These are phyloP conservation scores for Mythimna albipuncta DNA, from an alignment of 2,888 invertebrate genomes.

Conservation along the genomic window DNA sequence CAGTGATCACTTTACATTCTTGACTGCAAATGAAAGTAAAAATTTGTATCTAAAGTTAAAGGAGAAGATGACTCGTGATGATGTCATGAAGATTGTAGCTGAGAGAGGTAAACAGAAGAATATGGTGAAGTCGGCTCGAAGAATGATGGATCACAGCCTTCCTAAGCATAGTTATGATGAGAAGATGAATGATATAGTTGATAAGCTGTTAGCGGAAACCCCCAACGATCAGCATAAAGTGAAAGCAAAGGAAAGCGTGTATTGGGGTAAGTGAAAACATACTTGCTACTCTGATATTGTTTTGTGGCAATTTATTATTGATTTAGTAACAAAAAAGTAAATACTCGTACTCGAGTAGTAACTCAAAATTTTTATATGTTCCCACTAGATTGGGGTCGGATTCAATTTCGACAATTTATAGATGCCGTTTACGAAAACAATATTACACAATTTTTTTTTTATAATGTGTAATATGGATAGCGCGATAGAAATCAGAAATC, in stretches of 20 bases:
- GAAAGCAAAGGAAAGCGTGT: conserved; percentile 72
- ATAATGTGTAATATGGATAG: too few relatives aligned
- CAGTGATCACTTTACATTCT: conserved; percentile 74
- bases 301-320: too few relatives aligned
- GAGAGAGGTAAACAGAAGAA: conserved; percentile 65
- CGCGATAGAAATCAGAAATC: too few relatives aligned
- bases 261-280: conserved; percentile 77
- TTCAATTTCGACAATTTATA: too few relatives aligned
- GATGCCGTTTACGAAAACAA: too few relatives aligned
- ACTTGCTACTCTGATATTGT: too few relatives aligned
- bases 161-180: conserved; percentile 62
- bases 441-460: too few relatives aligned
- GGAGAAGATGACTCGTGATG: conserved; percentile 84
- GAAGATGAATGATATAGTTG: conserved; percentile 75
- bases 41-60: conserved; percentile 82
- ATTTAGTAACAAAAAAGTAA: too few relatives aligned
- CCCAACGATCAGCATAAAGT: conserved; percentile 78
- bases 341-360: too few relatives aligned
- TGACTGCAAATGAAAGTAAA: conserved; percentile 71
- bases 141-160: conserved; percentile 68
- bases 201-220: conserved; percentile 78
- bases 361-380: too few relatives aligned
- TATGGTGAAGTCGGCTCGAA: conserved; percentile 75
- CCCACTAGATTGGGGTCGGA: too few relatives aligned
- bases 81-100: conserved; percentile 75